phyloP scores from a whole-genome alignment of 2,797 vertebrate species.

The Phrynocephalus vlangalii region DNA sequence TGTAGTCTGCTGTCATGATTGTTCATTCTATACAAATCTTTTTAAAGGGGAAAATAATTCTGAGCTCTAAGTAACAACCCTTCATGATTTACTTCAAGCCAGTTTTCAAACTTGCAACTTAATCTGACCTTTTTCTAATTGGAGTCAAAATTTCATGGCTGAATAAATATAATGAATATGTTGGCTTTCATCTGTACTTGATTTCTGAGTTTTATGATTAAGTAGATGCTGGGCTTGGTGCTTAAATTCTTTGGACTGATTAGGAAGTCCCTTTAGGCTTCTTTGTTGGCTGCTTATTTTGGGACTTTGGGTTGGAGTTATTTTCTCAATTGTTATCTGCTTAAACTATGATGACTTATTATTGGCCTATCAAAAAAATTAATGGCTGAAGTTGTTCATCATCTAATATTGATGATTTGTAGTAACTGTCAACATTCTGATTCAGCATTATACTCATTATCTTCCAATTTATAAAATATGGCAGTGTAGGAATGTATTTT shows the following conservation, averaged over 20 bases:
- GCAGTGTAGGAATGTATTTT: background rate
- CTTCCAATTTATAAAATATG: background rate
- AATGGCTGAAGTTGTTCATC: conserved; percentile 69
- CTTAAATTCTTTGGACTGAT: conserved; percentile 71
- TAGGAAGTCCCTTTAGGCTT: conserved; percentile 59
- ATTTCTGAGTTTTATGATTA: conserved; percentile 65
- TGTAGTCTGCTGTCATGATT: background rate
- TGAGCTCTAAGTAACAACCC: background rate
- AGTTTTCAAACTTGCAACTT: background rate
- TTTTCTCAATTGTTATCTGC: conserved; percentile 28
- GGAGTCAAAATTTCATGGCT: conserved; percentile 38
- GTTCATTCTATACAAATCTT: background rate
- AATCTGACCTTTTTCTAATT: conserved; percentile 35
- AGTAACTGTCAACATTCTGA: conserved; percentile 61
- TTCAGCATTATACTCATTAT: conserved; percentile 34
- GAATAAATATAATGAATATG: conserved; percentile 37
- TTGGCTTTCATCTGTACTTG: conserved; percentile 42
- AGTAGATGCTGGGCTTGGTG: conserved; percentile 59
- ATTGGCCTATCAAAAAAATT: conserved; percentile 70
- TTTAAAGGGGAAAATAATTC: background rate
- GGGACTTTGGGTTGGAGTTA: conserved; percentile 64
- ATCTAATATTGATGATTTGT: conserved; percentile 69
- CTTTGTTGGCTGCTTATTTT: conserved; percentile 65
- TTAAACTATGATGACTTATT: conserved; percentile 66
- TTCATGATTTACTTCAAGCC: conserved; percentile 36